Evolutionary conservation across 2,113 vertebrate genomes (phyloP), one percentile per base, ranked within the genome.

Genomic region (Progne subis): DNA sequence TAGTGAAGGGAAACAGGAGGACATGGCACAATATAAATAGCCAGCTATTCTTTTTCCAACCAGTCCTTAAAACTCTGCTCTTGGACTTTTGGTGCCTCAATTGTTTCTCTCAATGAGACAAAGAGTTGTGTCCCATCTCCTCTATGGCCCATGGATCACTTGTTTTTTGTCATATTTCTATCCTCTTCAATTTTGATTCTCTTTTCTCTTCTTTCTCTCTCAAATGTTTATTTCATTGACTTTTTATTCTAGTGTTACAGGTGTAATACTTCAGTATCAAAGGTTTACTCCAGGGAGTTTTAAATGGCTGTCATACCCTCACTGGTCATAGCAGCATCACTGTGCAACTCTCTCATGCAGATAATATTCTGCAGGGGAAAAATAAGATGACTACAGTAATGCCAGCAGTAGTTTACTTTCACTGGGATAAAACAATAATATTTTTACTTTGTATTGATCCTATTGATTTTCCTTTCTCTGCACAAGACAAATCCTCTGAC

Each of bases 401-500:
- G 52, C 57, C 77, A 71, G 65, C 65, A 68, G 28, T 89, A 79
- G 76, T 71, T 94, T 91, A 47, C 55, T 94, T 92, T n/a, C 28
- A 29, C 21, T 90, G 50, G 23, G 72, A 79, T 90, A 70, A 67
- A 79, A 91, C 43, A 91, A 75, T n/a, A 83, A 79, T 76, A 55
- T 90, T 97, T 95, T 94, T 89, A 82, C 61, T 91, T 64, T 44
- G 11, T 87, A 90, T 72, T 88, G 52, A 95, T 84, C 85, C 60
- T 80, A 94, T 88, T 78, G 69, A 88, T 96, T 96, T 95, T 79
- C 18, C 69, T 95, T 94, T 94, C 52, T 87, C 60, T 63, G 89
- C 79, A 39, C 47, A 82, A 84, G 92, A 29, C 46, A 88, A 78
- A 90, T 71, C 31, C 56, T 50, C 80, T 63, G n/a, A 32, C 49